Evolutionary conservation across 2,797 vertebrate species (phyloP).

Genomic region (Zenarchopterus dispar): DNA sequence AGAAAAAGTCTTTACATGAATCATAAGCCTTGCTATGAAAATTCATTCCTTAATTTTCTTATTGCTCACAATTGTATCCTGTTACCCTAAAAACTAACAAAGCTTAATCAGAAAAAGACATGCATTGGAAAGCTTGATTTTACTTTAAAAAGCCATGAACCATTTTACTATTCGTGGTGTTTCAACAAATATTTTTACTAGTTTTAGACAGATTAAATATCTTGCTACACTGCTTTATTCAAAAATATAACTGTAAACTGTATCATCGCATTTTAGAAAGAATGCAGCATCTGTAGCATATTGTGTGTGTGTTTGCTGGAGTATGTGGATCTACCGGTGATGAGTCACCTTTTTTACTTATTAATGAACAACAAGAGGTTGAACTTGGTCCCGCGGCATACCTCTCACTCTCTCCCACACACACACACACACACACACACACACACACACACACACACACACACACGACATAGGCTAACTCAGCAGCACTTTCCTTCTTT

Average conservation of each 20-base stretch:
- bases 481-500: slow-evolving; percentile 65
- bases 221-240: neutral
- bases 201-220: neutral
- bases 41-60: neutral
- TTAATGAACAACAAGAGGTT: slow-evolving; percentile 60
- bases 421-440: slow-evolving; percentile 4
- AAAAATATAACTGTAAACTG: too few species aligned
- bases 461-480: slow-evolving; percentile 37
- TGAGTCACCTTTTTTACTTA: slow-evolving; percentile 75
- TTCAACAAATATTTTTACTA: neutral
- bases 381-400: slow-evolving; percentile 43
- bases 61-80: neutral
- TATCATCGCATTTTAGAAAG: neutral
- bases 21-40: neutral
- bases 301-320: slow-evolving; percentile 18
- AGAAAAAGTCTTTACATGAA: neutral
- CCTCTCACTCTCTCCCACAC: slow-evolving; percentile 20
- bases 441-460: slow-evolving; percentile 9
- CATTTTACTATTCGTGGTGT: too few species aligned
- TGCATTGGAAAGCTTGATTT: too few species aligned
- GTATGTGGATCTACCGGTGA: slow-evolving; percentile 34
- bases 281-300: slow-evolving; percentile 1
- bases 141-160: too few species aligned
- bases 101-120: too few species aligned
- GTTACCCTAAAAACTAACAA: neutral